Conservation (phyloP, 2,113 vertebrate genomes). For the Neolamprologus caudopunctatus region DNA sequence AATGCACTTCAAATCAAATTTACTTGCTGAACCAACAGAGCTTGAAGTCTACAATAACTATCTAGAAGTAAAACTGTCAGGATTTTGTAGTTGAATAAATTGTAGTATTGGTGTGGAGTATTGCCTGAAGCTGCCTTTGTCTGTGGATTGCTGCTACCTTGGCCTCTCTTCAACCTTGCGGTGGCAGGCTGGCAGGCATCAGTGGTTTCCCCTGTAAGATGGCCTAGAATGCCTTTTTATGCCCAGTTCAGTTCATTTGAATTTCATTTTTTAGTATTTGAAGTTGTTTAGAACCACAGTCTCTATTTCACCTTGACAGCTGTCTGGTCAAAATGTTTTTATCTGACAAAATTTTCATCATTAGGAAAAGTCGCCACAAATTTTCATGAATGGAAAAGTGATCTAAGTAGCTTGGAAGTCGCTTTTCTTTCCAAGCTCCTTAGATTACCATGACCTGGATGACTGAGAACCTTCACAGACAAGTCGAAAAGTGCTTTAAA, state of each 20-base stretch:
- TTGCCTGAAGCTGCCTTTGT: background rate
- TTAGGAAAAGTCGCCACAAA: background rate
- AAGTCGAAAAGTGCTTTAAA: background rate
- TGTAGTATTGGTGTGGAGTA: background rate
- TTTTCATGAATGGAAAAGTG: background rate
- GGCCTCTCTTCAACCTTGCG: background rate
- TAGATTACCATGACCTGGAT: background rate
- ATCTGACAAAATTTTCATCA: background rate
- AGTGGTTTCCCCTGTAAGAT: background rate
- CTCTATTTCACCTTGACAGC: no score
- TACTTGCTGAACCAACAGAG: background rate
- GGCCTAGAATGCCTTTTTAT: background rate
- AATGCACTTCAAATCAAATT: background rate
- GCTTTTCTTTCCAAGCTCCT: background rate
- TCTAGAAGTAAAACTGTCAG: background rate
- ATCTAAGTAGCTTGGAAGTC: background rate
- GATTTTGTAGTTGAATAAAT: background rate
- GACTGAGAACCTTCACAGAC: background rate
- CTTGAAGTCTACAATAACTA: background rate
- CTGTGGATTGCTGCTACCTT: background rate
- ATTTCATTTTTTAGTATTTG: background rate
- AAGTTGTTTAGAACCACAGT: background rate
- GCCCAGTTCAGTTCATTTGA: background rate
- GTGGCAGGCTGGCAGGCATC: background rate
- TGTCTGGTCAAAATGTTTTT: background rate